Base-by-base conservation (phyloP, 1,140 invertebrate genomes). In the Diachasma alloeum region DNA sequence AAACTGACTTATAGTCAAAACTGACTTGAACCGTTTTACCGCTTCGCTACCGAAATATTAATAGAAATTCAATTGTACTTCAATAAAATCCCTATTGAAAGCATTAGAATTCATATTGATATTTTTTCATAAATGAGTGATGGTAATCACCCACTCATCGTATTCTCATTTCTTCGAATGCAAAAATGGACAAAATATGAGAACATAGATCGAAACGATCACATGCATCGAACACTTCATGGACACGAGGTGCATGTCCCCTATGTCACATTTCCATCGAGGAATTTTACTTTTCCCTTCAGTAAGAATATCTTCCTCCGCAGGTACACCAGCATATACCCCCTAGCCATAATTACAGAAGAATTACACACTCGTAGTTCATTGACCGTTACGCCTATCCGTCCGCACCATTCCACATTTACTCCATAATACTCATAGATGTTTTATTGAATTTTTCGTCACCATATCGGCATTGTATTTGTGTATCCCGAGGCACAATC, bases 301-400 rank as follows among this genome's bases (percentile, higher is more conserved):
- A 13, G 48, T 15, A 53, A 13, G 48, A 53, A 53, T 53, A 19
- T 53, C 48, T 53, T 42, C 39, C 13, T 42, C 39, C 13, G 39
- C 39, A 53, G 15, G 11, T 53, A 19, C 22, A 71, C 67, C 39
- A 59, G 67, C 15, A 48, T 69, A 70, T 24, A n/a, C 31, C 48
- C 22, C 36, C 53, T 71, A 70, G 56, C 46, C 77, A 77, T 79
- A 77, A 79, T 77, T 79, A 77, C 67, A 77, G 75, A 77, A 79
- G 72, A 72, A 79, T 72, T 79, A 75, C 78, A 79, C 73, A 79
- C 75, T 79, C 75, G 71, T 73, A 79, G 78, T 79, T 79, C 78
- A 77, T 79, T 66, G 78, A 79, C 78, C 78, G 78, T 79, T 79
- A 75, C 75, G 75, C 73, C 78, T 79, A 77, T 79, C 74, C 75